Base-by-base conservation (phyloP, 30 jellyfish, hydroid and myxozoan genomes). In the Hydractinia echinata region DNA sequence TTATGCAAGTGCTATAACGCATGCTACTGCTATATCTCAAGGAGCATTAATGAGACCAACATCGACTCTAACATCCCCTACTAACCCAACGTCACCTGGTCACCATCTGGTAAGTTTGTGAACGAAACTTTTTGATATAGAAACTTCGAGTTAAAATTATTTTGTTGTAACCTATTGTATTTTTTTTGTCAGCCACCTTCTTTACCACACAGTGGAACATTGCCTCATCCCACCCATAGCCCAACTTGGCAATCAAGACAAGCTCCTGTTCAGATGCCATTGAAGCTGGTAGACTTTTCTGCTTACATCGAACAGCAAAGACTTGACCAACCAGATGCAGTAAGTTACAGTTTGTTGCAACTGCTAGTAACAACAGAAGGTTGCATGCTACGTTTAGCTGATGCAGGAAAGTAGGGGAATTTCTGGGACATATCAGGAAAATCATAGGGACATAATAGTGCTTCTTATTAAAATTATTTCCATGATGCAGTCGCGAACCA, bases 251-350 rank as follows among this genome's bases (percentile, higher is more conserved):
- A 77, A 10, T 49, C 85, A 1, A 61, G 85, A 53, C 61, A 54
- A 0, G 50, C 85, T 4, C 6, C 79, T 4, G 30, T 50, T 53
- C 85, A 77, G 60, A 77, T 77, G 97, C 97, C 97, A 3, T 61
- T 91, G 51, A 83, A 91, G 52, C 83, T 91, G 16, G 51, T 91
- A n/a, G 97, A 91, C 20, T 91, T 91, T 69, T 82, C 96, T 8
- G 97, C 97, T 4, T 91, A 69, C 54, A 88, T 85, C 55, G 97
- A 91, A 74, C 92, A 90, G 44, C 95, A 82, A 49, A 77, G 97
- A 76, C 79, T 84, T 44, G 97, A 91, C 73, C 94, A 91, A 70
- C 94, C 97, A 58, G 97, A 91, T 44, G 51, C 90, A 49, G 97
- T 91, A 72, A 81, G 97, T 86, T 4, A 7, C 19, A 74, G 44